phyloP scores from a whole-genome alignment of 2,888 invertebrate genomes.

The Pheosia gnoma region DNA sequence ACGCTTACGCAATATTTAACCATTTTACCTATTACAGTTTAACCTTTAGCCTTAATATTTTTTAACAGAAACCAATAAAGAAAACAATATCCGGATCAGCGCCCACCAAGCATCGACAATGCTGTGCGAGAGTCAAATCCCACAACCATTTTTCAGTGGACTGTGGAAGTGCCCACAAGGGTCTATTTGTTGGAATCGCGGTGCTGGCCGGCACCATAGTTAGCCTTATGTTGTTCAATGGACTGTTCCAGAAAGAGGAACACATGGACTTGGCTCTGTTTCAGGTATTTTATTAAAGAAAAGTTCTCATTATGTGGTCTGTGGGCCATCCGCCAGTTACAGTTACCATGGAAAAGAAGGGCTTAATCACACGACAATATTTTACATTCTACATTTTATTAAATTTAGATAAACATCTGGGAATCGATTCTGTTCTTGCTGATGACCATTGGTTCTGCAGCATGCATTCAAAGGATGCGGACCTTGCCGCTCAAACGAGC shows the following conservation, averaged over 20 bases:
- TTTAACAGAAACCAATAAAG: conserved; percentile 50
- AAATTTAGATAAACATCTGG: conserved; percentile 83
- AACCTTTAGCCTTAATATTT: background rate
- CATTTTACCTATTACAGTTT: no score
- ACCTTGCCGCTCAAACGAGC: conserved; percentile 62
- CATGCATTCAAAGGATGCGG: conserved; percentile 73
- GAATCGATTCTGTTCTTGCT: conserved; percentile 72
- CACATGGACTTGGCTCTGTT: conserved; percentile 85
- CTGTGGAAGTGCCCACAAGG: conserved; percentile 89
- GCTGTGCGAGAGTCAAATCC: conserved; percentile 64
- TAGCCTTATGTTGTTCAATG: conserved; percentile 89
- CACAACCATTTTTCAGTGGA: conserved; percentile 87
- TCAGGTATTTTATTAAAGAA: conserved; percentile 65
- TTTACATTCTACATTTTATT: background rate
- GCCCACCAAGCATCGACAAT: conserved; percentile 41
- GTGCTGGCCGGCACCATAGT: conserved; percentile 88
- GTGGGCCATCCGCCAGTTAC: no score
- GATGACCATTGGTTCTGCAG: conserved; percentile 72
- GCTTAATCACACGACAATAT: background rate
- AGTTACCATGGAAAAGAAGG: no score
- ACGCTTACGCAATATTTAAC: no score
- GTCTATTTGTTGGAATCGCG: conserved; percentile 86
- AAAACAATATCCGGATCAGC: conserved; percentile 16
- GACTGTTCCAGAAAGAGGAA: conserved; percentile 81
- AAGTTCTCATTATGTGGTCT: no score